Conservation (phyloP, 2,113 vertebrate species). For the Corvus hawaiiensis region DNA sequence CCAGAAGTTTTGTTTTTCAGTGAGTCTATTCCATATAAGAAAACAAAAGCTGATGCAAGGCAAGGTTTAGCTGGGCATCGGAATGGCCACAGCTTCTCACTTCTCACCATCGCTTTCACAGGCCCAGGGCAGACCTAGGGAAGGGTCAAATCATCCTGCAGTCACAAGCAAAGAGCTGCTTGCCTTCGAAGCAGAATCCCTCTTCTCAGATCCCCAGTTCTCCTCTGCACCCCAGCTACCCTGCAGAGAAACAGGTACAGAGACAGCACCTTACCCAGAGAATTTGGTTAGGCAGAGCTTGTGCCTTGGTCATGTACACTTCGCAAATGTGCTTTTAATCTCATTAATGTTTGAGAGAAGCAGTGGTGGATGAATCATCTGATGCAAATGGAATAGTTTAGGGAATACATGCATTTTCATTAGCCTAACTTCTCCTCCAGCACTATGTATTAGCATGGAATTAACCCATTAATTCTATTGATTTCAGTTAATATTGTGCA, state of each 20-base stretch:
- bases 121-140: not conserved
- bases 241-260: not conserved
- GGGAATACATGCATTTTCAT: conserved; percentile 62
- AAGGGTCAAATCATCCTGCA: not conserved
- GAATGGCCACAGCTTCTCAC: not conserved
- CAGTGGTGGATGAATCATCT: conserved; percentile 46
- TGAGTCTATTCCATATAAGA: not conserved
- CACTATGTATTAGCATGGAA: conserved; percentile 19
- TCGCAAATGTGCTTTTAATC: conserved; percentile 39
- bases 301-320: not conserved
- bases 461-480: conserved; percentile 66
- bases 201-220: not conserved
- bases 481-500: conserved; percentile 46
- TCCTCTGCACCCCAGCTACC: not conserved
- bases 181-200: not conserved
- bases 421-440: conserved; percentile 44
- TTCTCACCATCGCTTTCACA: not conserved
- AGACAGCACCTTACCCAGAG: not conserved
- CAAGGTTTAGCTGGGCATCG: not conserved
- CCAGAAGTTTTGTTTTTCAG: not conserved
- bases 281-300: not conserved
- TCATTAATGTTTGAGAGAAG: conserved; percentile 34
- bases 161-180: not conserved
- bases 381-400: conserved; percentile 52
- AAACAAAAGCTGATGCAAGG: not conserved